Percentiles rank a stretch among this genome's conserved stretches.
phyloP scores from a whole-genome alignment of 1,140 invertebrate genomes.

The Bombus waltoni region DNA sequence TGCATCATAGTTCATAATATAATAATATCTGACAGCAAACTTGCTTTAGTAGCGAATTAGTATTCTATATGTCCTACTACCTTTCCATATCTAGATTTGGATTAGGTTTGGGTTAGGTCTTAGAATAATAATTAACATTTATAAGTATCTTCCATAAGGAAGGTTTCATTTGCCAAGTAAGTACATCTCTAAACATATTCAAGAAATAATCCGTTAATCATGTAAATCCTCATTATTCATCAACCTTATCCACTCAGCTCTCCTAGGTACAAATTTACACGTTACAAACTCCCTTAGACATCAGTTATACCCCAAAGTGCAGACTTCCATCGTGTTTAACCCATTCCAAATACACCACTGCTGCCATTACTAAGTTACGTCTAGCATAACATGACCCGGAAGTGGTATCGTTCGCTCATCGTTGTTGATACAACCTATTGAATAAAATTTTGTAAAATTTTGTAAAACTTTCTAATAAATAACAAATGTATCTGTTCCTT shows the following conservation, averaged over 20 bases:
- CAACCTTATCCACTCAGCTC: not conserved
- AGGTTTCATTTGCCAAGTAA: not conserved
- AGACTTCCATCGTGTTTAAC: conserved; percentile 11
- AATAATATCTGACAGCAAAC: no score
- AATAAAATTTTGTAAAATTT: not conserved
- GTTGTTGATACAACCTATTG: not conserved
- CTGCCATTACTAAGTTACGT: not conserved
- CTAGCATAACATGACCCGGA: not conserved
- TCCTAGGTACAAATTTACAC: not conserved
- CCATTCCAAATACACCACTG: not conserved
- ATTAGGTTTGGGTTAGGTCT: no score
- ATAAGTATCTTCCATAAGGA: not conserved
- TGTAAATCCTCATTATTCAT: not conserved
- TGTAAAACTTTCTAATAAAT: no score
- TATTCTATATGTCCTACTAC: no score
- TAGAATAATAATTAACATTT: not conserved
- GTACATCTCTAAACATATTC: not conserved
- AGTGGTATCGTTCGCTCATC: not conserved
- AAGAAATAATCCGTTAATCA: not conserved
- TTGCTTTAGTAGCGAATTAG: no score
- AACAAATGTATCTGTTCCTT: no score
- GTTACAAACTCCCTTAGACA: not conserved
- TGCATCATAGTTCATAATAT: no score
- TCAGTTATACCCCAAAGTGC: not conserved
- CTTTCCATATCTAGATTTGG: not conserved